Evolutionary conservation across 2,888 invertebrate genomes (phyloP), one percentile per base, ranked within the genome.

Genomic region (Sericinus montela): DNA sequence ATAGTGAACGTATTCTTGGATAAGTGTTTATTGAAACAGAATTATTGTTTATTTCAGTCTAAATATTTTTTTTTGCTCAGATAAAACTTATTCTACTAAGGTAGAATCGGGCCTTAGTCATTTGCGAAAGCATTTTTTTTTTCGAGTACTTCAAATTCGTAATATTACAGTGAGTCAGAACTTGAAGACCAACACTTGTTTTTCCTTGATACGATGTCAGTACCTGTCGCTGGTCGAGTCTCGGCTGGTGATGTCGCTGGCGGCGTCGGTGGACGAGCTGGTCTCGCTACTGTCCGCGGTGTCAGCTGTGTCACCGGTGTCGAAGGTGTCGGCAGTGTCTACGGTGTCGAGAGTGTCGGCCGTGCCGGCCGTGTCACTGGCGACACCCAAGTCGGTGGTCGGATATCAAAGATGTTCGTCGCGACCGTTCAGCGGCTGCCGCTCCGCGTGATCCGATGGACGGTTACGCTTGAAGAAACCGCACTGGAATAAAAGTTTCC

Each of bases 391-490:
- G 41, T 75, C 76, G 32, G 76, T 68, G 62, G 72, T 69, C 64
- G 79, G 78, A 75, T 81, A 89, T 92, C 92, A 94, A 70, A 94
- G 91, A 63, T 93, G 93, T 76, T 95, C 94, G 81, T 95, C 95
- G 54, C 94, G 94, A 16, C 95, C 91, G 78, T 95, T 94, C 58
- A 97, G 82, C 1, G 96, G 96, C 72, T 96, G 95, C 43, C 95
- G 91, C 88, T 97, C 96, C 36, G 95, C 93, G 62, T 94, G 93
- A 73, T 94, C 93, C 0, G 93, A 91, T 40, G 97, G 97, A 19
- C 97, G 92, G 83, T 96, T 95, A 70, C 97, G 92, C 75, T 96
- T 96, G 91, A 97, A 97, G 92, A 97, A 97, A 53, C 97, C 97
- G 76, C 95, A 94, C 97, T 97, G 84, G 25, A 63, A 45, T 2